Conservation (phyloP, 2,797 vertebrate species). For the Selene dorsalis region DNA sequence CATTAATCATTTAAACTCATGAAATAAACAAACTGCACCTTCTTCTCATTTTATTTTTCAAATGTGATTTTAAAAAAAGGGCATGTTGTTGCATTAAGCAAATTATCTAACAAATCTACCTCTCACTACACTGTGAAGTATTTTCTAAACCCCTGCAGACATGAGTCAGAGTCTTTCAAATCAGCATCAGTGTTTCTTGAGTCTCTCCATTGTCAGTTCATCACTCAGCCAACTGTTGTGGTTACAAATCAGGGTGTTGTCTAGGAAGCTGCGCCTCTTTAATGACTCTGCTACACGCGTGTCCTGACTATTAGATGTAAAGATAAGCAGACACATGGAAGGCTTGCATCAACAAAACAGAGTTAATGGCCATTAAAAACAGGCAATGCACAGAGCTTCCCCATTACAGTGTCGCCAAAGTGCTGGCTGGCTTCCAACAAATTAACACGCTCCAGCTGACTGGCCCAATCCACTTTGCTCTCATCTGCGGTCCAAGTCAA, state of each 20-base stretch:
- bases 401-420: conserved; percentile 65
- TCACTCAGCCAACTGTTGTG: conserved; percentile 1
- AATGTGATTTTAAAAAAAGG: neutral
- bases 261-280: conserved; percentile 23
- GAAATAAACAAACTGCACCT: conserved; percentile 1
- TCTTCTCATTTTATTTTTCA: neutral
- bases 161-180: neutral
- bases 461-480: conserved; percentile 55
- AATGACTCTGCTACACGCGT: neutral
- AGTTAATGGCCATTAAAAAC: conserved; percentile 55
- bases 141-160: neutral
- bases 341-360: conserved; percentile 51
- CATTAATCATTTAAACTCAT: conserved; percentile 6
- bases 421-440: conserved; percentile 68
- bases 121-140: neutral
- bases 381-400: conserved; percentile 52
- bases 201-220: neutral
- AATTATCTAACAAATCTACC: neutral
- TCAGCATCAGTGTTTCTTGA: conserved; percentile 17
- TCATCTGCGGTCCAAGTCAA: conserved; percentile 38
- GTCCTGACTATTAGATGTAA: conserved; percentile 53
- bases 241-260: conserved; percentile 31
- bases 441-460: conserved; percentile 68
- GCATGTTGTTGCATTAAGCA: no score
- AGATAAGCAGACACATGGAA: conserved; percentile 49